Evolutionary conservation across 2,888 invertebrate species (phyloP).

Genomic region (Drosophila subquinaria): DNA sequence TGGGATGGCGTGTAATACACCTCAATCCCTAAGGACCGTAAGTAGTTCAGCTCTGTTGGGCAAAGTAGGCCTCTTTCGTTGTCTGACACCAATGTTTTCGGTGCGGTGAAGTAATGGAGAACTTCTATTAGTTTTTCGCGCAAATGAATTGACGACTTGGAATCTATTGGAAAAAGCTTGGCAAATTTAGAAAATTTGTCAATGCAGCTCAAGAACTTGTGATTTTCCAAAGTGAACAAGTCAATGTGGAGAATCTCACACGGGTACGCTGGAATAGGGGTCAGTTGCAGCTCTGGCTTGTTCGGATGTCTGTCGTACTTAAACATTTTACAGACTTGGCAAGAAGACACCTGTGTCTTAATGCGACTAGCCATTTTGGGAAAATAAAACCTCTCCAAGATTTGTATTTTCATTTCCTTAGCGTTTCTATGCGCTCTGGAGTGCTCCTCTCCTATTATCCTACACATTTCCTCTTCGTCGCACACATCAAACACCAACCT

Average conservation of each 20-base stretch:
- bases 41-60: too few species aligned
- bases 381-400: slow-evolving; percentile 3
- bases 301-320: slow-evolving; percentile 3
- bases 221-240: neutral
- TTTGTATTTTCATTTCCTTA: neutral
- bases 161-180: neutral
- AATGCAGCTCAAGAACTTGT: neutral
- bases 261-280: neutral
- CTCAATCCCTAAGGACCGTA: too few species aligned
- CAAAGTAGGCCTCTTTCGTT: too few species aligned
- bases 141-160: neutral
- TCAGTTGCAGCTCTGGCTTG: neutral
- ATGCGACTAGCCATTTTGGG: slow-evolving; percentile 3
- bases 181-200: neutral
- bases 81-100: too few species aligned
- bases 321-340: neutral
- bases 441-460: neutral
- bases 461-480: neutral
- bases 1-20: slow-evolving; percentile 1
- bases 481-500: neutral
- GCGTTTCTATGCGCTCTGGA: neutral
- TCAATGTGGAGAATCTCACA: neutral
- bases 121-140: neutral
- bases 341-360: neutral
- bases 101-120: too few species aligned